phyloP scores from a whole-genome alignment of 2,797 vertebrate species.

The Hirundo rustica region DNA sequence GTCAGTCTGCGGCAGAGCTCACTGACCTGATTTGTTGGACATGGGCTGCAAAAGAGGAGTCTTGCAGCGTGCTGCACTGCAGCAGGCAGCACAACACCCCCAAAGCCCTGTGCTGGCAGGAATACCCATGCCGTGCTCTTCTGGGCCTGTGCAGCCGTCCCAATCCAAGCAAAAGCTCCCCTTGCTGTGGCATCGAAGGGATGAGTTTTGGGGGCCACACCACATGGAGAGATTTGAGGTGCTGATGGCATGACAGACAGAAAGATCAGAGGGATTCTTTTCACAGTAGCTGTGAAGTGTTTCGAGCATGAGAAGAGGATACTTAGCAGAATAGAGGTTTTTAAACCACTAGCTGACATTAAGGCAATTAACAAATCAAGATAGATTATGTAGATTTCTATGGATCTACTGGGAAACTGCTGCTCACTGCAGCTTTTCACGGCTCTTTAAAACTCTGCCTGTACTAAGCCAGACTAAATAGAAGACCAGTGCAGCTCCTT shows the following conservation, averaged over 20 bases:
- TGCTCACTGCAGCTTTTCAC: background rate
- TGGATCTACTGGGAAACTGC: background rate
- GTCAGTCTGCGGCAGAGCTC: background rate
- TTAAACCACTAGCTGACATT: background rate
- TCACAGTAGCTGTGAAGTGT: background rate
- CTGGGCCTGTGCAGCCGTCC: background rate
- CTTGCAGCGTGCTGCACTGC: background rate
- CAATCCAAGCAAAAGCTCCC: background rate
- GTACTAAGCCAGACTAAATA: background rate
- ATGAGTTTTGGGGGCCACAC: rapidly evolving
- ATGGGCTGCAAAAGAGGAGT: background rate
- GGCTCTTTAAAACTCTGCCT: background rate
- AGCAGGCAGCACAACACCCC: background rate
- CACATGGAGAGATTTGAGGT: background rate
- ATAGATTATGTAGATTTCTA: background rate
- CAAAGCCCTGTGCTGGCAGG: rapidly evolving
- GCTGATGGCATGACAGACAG: background rate
- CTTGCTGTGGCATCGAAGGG: background rate
- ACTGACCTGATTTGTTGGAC: rapidly evolving
- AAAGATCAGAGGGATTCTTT: background rate
- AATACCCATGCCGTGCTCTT: background rate
- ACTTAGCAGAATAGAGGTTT: background rate
- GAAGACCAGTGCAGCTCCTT: background rate
- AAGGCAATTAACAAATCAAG: background rate
- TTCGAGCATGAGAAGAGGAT: background rate